Evolutionary conservation across 1,140 invertebrate genomes (phyloP).

Genomic region (Aphelenchoides fujianensis): DNA sequence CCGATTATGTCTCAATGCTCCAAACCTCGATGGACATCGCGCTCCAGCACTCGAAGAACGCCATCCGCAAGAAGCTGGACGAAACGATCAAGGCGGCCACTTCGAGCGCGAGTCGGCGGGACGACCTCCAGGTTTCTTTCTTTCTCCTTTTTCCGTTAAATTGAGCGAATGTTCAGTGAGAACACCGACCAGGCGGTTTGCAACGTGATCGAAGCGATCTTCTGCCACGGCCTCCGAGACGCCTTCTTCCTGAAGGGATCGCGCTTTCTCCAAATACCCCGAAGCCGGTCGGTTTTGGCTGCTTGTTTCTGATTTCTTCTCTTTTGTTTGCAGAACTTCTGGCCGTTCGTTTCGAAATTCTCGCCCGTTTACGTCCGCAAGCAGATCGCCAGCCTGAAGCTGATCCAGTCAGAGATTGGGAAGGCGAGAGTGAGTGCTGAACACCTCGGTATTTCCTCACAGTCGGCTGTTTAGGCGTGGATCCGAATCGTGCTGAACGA

Average conservation of each 20-base stretch:
- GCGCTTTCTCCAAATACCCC: conserved; percentile 56
- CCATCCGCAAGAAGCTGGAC: conserved; percentile 21
- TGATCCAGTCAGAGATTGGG: conserved; percentile 58
- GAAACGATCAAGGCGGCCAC: conserved; percentile 13
- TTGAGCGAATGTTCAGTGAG: too few species aligned
- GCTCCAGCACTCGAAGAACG: conserved; percentile 18
- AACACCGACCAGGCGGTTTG: conserved; percentile 15
- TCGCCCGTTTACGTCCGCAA: conserved; percentile 51
- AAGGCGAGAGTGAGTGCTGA: conserved; percentile 46
- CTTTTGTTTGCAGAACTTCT: conserved; percentile 58
- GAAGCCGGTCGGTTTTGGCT: conserved; percentile 62
- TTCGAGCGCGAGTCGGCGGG: neutral
- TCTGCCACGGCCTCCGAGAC: conserved; percentile 60
- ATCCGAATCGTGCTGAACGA: conserved; percentile 59
- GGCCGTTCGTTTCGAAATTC: conserved; percentile 62
- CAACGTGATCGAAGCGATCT: conserved; percentile 46
- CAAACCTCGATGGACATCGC: conserved; percentile 1
- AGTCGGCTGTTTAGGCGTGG: conserved; percentile 48
- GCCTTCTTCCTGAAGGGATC: conserved; percentile 59
- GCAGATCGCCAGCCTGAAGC: conserved; percentile 54
- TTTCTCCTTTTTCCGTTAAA: neutral
- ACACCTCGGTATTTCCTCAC: neutral
- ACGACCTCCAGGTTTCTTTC: conserved; percentile 10
- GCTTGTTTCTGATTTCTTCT: conserved; percentile 60
- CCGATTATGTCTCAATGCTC: too few species aligned